Evolutionary conservation across 2,113 vertebrate species (phyloP).

Genomic region (Hippopotamus amphibius): DNA sequence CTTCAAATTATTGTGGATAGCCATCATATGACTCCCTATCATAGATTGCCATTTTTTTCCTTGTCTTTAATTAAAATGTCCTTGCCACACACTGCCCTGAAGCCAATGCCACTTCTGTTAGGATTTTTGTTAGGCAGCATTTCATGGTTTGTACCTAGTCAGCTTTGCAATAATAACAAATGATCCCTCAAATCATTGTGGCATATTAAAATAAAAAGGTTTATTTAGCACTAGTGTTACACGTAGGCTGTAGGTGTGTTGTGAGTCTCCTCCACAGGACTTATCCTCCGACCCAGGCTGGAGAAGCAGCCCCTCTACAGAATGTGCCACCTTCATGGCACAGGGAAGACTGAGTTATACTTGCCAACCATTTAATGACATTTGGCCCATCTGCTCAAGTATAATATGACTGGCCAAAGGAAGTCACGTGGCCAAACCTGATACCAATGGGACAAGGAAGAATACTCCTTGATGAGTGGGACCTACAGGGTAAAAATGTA

Average conservation of each 20-base stretch:
- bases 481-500: background rate
- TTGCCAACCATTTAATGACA: background rate
- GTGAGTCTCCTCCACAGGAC: background rate
- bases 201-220: conserved; percentile 30
- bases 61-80: background rate
- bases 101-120: background rate
- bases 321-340: background rate
- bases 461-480: background rate
- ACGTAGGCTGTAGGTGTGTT: background rate
- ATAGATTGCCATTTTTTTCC: background rate
- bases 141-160: background rate
- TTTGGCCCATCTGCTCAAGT: background rate
- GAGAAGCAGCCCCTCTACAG: background rate
- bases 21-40: background rate
- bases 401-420: background rate
- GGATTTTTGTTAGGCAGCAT: background rate
- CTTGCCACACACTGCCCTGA: background rate
- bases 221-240: background rate
- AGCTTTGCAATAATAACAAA: background rate
- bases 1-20: background rate
- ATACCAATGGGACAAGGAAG: background rate
- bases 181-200: background rate
- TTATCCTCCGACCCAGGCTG: background rate
- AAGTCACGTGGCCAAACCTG: background rate
- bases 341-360: background rate